phyloP scores from a whole-genome alignment of 2,113 vertebrate genomes.

The Ammodytes dubius region DNA sequence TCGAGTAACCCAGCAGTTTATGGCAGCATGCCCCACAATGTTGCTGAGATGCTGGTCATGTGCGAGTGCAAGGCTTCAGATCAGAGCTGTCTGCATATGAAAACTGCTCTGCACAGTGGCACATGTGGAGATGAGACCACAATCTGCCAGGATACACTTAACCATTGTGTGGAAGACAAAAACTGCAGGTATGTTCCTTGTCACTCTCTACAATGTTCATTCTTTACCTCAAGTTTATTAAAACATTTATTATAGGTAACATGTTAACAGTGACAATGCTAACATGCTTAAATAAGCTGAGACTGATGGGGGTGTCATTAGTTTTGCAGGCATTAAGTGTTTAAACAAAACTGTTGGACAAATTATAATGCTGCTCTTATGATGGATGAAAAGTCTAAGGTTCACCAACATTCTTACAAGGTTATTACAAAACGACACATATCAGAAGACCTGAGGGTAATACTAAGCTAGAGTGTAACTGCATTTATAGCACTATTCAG shows the following conservation, averaged over 20 bases:
- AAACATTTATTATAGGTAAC: not conserved
- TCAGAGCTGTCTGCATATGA: slow-evolving; percentile 84
- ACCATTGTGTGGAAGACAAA: slow-evolving; percentile 82
- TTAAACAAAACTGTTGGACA: no score
- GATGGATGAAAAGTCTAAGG: no score
- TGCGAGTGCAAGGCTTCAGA: slow-evolving; percentile 88
- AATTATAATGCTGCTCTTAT: no score
- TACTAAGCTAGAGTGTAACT: no score
- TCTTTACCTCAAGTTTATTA: not conserved
- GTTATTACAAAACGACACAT: no score
- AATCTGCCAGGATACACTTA: slow-evolving; percentile 87
- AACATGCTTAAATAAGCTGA: no score
- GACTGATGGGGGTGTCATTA: no score
- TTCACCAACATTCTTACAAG: no score
- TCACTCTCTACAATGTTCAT: not conserved
- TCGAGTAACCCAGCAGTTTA: slow-evolving; percentile 84
- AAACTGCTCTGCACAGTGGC: slow-evolving; percentile 86
- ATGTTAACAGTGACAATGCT: no score
- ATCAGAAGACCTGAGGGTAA: no score
- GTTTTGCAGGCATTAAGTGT: no score
- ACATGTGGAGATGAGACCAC: slow-evolving; percentile 79
- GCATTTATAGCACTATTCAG: no score
- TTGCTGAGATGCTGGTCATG: slow-evolving; percentile 90
- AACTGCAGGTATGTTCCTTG: slow-evolving; percentile 87
- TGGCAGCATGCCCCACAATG: slow-evolving; percentile 82